Percentiles rank a stretch among this genome's conserved stretches.
phyloP scores from a whole-genome alignment of 2,113 vertebrate genomes.

The Clinocottus analis region DNA sequence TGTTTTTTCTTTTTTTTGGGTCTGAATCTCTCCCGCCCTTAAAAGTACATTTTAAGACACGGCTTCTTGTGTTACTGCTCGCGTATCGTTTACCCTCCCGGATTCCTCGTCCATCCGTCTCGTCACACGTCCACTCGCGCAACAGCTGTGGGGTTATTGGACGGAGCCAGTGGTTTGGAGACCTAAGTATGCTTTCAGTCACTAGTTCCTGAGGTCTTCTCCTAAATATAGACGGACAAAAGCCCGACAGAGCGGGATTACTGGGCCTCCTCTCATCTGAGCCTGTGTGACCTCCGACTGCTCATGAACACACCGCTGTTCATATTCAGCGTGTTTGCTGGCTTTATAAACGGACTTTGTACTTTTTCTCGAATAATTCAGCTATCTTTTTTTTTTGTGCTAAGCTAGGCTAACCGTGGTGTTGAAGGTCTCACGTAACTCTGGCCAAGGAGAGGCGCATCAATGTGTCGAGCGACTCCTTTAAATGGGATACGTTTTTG shows the following conservation, averaged over 20 bases:
- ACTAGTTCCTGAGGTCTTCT: slow-evolving; percentile 46
- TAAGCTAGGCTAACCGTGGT: neutral
- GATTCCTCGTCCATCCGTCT: slow-evolving; percentile 47
- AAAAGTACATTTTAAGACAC: neutral
- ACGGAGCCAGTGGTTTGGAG: slow-evolving; percentile 44
- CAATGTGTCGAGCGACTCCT: neutral
- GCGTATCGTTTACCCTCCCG: neutral
- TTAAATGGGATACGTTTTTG: neutral
- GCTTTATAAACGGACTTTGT: neutral
- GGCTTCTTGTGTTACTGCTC: slow-evolving; percentile 1
- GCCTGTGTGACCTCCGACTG: slow-evolving; percentile 11
- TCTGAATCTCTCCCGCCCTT: neutral
- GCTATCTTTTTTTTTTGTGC: neutral
- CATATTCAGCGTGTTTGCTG: neutral
- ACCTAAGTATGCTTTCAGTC: slow-evolving; percentile 62
- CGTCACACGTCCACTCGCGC: slow-evolving; percentile 62
- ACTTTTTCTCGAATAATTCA: neutral
- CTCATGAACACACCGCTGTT: neutral
- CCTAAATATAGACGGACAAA: slow-evolving; percentile 66
- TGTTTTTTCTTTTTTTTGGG: neutral
- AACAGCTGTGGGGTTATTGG: slow-evolving; percentile 74
- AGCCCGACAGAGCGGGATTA: slow-evolving; percentile 50
- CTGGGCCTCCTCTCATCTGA: slow-evolving; percentile 29
- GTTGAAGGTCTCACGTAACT: neutral
- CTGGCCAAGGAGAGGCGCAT: neutral